Evolutionary conservation across 2,888 invertebrate species (phyloP).

Genomic region (Noctua janthe): DNA sequence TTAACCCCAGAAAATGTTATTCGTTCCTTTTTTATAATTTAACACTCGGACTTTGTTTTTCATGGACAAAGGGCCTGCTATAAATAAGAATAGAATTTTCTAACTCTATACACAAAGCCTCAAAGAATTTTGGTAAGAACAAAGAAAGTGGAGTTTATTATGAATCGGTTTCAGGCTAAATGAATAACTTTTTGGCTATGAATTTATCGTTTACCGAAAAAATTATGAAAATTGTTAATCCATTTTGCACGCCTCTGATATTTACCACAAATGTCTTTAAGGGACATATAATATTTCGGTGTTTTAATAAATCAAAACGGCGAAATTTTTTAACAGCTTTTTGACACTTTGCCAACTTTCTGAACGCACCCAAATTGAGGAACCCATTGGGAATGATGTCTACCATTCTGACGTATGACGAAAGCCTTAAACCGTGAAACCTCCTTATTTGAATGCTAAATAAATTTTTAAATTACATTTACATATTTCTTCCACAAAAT

Average conservation of each 20-base stretch:
- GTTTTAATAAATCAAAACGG: not conserved
- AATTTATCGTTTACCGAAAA: not conserved
- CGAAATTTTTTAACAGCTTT: not conserved
- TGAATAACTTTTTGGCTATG: not conserved
- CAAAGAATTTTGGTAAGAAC: slow-evolving; percentile 18
- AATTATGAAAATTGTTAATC: not conserved
- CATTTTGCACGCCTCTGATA: not conserved
- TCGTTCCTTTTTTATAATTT: slow-evolving; percentile 79
- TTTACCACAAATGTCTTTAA: not conserved
- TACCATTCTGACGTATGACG: not conserved
- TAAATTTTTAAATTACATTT: not conserved
- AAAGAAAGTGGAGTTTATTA: slow-evolving; percentile 24
- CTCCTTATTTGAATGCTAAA: not conserved
- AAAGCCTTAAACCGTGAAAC: not conserved
- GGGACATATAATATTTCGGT: not conserved
- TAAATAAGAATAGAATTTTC: slow-evolving; percentile 55
- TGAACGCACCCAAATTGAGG: not conserved
- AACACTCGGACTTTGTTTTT: slow-evolving; percentile 72
- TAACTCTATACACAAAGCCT: slow-evolving; percentile 32
- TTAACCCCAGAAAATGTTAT: slow-evolving; percentile 77
- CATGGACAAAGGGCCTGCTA: slow-evolving; percentile 67
- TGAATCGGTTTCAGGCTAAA: not conserved
- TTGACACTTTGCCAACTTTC: not conserved
- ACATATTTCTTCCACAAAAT: slow-evolving; percentile 10
- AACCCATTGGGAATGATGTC: not conserved